Conservation (phyloP, 2,113 vertebrate genomes). For the Gasterosteus aculeatus region DNA sequence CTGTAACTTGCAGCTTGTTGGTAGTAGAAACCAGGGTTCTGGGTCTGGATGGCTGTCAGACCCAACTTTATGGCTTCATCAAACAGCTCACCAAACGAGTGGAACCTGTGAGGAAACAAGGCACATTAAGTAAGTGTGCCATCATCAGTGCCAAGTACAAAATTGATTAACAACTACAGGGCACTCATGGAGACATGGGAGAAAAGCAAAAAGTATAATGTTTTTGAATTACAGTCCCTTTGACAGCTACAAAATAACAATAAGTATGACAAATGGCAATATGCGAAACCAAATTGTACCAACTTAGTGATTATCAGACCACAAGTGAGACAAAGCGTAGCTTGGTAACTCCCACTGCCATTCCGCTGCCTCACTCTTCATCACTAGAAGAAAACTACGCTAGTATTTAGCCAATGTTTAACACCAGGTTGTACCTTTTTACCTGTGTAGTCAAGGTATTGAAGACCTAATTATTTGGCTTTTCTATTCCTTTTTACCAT, state of each 20-base stretch:
- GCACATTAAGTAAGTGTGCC: neutral
- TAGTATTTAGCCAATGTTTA: no score
- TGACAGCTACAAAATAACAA: neutral
- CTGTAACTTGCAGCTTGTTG: constrained; percentile 96
- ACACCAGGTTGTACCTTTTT: neutral
- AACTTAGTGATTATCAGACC: neutral
- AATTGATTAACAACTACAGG: neutral
- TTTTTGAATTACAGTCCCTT: neutral
- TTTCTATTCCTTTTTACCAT: neutral
- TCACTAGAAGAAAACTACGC: neutral
- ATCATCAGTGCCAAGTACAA: neutral
- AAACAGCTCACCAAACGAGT: constrained; percentile 97
- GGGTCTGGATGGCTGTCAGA: constrained; percentile 96
- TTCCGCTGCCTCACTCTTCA: neutral
- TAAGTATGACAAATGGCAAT: neutral
- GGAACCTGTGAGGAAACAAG: constrained; percentile 84
- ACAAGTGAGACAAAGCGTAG: neutral
- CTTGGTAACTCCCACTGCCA: neutral
- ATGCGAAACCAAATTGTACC: neutral
- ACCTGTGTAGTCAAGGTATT: no score
- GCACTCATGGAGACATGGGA: no score
- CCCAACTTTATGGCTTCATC: constrained; percentile 99
- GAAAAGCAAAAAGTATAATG: neutral
- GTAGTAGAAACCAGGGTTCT: constrained; percentile 99
- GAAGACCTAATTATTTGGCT: neutral